Base-by-base conservation (phyloP, 2,888 invertebrate genomes). In the Coenonympha arcania region DNA sequence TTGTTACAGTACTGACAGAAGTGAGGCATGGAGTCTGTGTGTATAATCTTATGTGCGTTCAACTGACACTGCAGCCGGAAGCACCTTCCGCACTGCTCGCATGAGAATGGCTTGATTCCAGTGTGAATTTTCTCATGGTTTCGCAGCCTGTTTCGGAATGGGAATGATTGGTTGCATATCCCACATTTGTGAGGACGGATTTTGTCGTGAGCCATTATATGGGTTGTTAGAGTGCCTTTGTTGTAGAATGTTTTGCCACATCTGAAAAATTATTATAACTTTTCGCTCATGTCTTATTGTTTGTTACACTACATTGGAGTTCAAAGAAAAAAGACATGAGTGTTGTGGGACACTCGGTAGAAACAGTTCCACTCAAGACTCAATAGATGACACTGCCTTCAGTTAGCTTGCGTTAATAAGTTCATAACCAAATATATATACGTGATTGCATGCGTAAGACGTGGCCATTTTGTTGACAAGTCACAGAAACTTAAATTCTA, bases 21-120 rank as follows among this genome's bases (percentile, higher is more conserved):
- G 59, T 91, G 92, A 1, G 94, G 93, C 91, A 92, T 92, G 1
- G 90, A 90, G 5, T 93, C 93, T 0, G 93, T 93, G 59, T 93
- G 93, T 9, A 92, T 91, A 22, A 93, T 88, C 65, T 90, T 90
- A 66, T 93, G 93, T 11, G 93, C 91, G 41, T 90, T 89, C 45
- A 93, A 74, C 13, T 93, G 92, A 31, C 92, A 91, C 45, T 91
- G 89, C 55, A 93, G 89, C 6, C 93, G 80, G 45, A 86, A 87
- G 52, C 79, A 77, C 0, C 82, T 59, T 0, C 83, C 85, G 6
- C 87, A 87, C 39, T 79, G 76, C 24, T 87, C 85, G 48, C 87
- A 87, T 0, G 83, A 77, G 45, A 72, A 85, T 0, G 84, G 84
- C 30, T 85, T 85, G 0, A 81, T 61, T 0, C 80, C 83, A 0